phyloP scores from a whole-genome alignment of 2,113 vertebrate genomes.

The Lipophrys pholis region DNA sequence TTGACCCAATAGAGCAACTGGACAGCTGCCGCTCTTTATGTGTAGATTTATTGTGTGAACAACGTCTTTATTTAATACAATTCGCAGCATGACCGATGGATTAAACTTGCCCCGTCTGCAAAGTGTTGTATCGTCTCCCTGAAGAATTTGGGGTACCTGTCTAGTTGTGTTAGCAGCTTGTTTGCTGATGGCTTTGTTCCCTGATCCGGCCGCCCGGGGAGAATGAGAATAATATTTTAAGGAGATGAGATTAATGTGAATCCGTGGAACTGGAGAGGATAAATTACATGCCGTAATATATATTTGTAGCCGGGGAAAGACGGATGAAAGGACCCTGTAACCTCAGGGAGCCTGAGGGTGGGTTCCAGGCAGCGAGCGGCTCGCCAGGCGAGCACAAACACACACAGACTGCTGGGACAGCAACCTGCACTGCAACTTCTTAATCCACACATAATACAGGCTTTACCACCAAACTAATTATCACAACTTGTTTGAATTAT shows the following conservation, averaged over 20 bases:
- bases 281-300: conserved; percentile 71
- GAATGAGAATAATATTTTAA: conserved; percentile 63
- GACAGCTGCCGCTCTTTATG: conserved; percentile 66
- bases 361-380: conserved; percentile 64
- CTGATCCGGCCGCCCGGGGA: conserved; percentile 31
- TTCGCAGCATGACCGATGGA: conserved; percentile 70
- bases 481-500: no score
- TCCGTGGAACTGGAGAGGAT: conserved; percentile 60
- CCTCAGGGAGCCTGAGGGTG: conserved; percentile 46
- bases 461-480: no score
- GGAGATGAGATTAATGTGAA: conserved; percentile 73
- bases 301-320: conserved; percentile 58
- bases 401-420: conserved; percentile 53
- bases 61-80: neutral
- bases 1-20: conserved; percentile 59
- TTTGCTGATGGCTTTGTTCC: conserved; percentile 72
- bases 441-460: conserved; percentile 6
- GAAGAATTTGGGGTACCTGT: conserved; percentile 61
- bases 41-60: conserved; percentile 45
- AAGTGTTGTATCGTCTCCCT: conserved; percentile 35
- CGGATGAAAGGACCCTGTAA: conserved; percentile 51
- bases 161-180: conserved; percentile 63
- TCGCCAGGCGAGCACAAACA: conserved; percentile 36
- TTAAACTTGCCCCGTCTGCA: conserved; percentile 52
- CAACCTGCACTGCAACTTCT: conserved; percentile 17